Conservation (phyloP, 1,140 invertebrate genomes). For the Lordiphosa clarofinis region DNA sequence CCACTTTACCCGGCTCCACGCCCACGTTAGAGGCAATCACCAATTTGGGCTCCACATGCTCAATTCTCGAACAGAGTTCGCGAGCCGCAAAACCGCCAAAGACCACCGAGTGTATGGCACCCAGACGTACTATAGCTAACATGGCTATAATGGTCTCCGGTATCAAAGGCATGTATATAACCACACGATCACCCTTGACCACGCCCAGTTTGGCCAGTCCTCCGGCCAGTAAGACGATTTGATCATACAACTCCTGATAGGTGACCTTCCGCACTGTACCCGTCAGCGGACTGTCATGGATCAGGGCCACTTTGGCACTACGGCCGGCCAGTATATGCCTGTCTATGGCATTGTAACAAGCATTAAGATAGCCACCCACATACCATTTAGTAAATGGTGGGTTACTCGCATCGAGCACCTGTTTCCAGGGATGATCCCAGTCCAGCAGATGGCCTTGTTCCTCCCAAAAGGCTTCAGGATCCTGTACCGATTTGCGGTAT, state of each 20-base stretch:
- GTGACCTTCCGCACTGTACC: slow-evolving; percentile 87
- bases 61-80: slow-evolving; percentile 91
- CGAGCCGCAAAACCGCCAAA: slow-evolving; percentile 95
- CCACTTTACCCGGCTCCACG: slow-evolving; percentile 90
- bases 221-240: slow-evolving; percentile 89
- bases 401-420: slow-evolving; percentile 90
- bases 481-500: slow-evolving; percentile 85
- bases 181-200: slow-evolving; percentile 84
- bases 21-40: slow-evolving; percentile 95
- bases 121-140: slow-evolving; percentile 89
- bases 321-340: slow-evolving; percentile 90
- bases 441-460: slow-evolving; percentile 86
- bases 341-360: slow-evolving; percentile 95
- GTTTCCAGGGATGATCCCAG: slow-evolving; percentile 91
- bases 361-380: slow-evolving; percentile 93
- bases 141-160: slow-evolving; percentile 93
- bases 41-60: slow-evolving; percentile 92
- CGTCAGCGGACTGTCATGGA: slow-evolving; percentile 94
- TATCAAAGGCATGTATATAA: slow-evolving; percentile 96
- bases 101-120: slow-evolving; percentile 92
- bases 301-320: slow-evolving; percentile 89
- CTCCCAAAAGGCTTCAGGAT: slow-evolving; percentile 93
- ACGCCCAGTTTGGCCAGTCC: slow-evolving; percentile 87
- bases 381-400: slow-evolving; percentile 95
- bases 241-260: slow-evolving; percentile 89